Evolutionary conservation across 2,888 invertebrate species (phyloP), one percentile per base, ranked within the genome.

Genomic region (Amphimallon solstitiale): DNA sequence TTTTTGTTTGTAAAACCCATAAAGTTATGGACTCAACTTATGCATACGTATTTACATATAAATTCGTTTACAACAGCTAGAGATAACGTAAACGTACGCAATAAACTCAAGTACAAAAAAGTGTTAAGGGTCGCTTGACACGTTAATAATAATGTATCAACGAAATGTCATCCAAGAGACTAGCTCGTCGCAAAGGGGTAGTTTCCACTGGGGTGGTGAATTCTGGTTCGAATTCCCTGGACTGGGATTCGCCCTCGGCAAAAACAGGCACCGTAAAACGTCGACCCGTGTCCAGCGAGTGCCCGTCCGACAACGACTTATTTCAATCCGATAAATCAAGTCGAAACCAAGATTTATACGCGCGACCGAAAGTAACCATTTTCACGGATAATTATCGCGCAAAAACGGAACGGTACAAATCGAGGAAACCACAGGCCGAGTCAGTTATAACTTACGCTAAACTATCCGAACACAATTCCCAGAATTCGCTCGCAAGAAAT

Each of bases 181-280:
- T 71, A 14, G 68, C 60, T 14, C 71, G 73, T 61, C 74, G 73
- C 69, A 76, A 72, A 69, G 75, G 74, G 63, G 72, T 73, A 61
- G 75, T 74, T 65, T 71, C 73, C 37, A 68, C 72, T 65, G 65
- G 64, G 29, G 48, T 59, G 19, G 67, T 70, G 66, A 63, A 66
- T 38, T 59, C 72, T 29, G 35, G 65, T n/a, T 70, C 72, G 40
- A 79, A 79, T 70, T 80, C 81, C 43, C 80, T 89, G 70, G 91
- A 91, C 78, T 92, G 91, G 90, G 91, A 91, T 78, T 89, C 88
- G 19, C 89, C 90, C 37, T 90, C 90, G 19, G 83, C 87, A 29
- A 86, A 86, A 77, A 92, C 91, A 0, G 91, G 91, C 10, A 92
- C 91, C 1, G 90, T 91, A 2, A 91, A 90, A 77, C 83, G 90